These are phyloP conservation scores for Pollicipes pollicipes DNA, from an alignment of 1,140 invertebrate genomes.

Conservation along the genomic window DNA sequence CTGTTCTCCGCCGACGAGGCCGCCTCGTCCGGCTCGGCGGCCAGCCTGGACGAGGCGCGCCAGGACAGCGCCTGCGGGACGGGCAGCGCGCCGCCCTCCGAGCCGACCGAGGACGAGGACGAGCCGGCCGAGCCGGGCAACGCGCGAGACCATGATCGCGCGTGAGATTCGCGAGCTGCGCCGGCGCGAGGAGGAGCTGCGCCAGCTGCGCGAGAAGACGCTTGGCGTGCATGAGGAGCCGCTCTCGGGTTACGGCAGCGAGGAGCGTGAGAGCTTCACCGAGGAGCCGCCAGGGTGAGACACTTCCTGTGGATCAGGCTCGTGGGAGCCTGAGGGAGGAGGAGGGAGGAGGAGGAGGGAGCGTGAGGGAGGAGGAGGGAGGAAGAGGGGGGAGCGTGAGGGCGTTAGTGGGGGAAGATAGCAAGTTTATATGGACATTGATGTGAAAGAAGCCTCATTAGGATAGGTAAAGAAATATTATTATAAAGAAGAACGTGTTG, in stretches of 20 bases:
- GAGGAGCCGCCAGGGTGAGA: conserved; percentile 12
- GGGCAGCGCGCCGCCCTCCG: conserved; percentile 57
- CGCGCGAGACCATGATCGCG: conserved; percentile 29
- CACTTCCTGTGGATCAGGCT: too few relatives aligned
- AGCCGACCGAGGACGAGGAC: conserved; percentile 91
- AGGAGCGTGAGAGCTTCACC: conserved; percentile 14
- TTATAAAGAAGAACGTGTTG: too few relatives aligned
- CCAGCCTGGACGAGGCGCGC: conserved; percentile 86
- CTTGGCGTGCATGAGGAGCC: not conserved
- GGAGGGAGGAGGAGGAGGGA: too few relatives aligned
- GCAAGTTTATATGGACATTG: too few relatives aligned
- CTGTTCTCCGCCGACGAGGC: not conserved
- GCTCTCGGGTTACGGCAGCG: conserved; percentile 7
- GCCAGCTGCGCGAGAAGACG: conserved; percentile 19
- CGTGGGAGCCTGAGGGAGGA: too few relatives aligned
- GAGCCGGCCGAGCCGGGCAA: conserved; percentile 49
- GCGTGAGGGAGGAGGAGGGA: too few relatives aligned
- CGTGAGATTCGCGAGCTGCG: conserved; percentile 29
- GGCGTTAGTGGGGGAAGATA: too few relatives aligned
- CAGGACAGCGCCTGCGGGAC: conserved; percentile 68
- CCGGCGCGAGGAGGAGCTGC: conserved; percentile 31
- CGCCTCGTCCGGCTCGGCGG: conserved; percentile 66
- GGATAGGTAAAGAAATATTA: too few relatives aligned
- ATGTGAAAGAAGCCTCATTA: too few relatives aligned
- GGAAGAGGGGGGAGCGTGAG: too few relatives aligned